A percentile compares a stretch with the other conserved stretches of the same genome.
phyloP scores from a whole-genome alignment of 2,888 invertebrate genomes.

The Lamproptera curius region DNA sequence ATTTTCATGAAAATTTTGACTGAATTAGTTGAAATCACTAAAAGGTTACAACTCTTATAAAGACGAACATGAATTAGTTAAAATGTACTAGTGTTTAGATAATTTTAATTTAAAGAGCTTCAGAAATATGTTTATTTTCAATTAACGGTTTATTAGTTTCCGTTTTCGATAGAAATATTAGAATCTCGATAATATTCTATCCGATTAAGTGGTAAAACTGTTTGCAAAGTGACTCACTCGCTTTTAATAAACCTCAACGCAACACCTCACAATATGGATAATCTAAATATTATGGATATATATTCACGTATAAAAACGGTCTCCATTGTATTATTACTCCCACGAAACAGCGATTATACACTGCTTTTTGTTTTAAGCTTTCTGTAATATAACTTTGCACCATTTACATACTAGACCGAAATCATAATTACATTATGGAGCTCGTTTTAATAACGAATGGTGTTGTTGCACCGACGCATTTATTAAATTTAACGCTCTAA shows the following conservation, averaged over 20 bases:
- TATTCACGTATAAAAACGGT: not conserved
- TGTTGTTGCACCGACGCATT: not conserved
- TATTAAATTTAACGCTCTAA: conserved; percentile 10
- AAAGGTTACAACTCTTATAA: too few species aligned
- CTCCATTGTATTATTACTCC: conserved; percentile 12
- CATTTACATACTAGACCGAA: conserved; percentile 2
- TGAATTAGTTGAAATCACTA: too few species aligned
- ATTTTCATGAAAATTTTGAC: too few species aligned
- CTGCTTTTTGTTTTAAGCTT: not conserved
- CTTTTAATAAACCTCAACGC: not conserved
- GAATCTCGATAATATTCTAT: conserved; percentile 25
- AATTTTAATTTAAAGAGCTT: too few species aligned
- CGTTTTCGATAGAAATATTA: conserved; percentile 27
- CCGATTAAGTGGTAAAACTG: conserved; percentile 10
- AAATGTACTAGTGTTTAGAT: too few species aligned
- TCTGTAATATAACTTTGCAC: conserved; percentile 8
- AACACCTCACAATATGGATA: not conserved
- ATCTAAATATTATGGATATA: not conserved
- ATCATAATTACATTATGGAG: conserved; percentile 13
- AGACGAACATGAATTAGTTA: too few species aligned
- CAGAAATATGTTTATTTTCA: too few species aligned
- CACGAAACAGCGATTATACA: conserved; percentile 5
- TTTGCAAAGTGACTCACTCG: conserved; percentile 7
- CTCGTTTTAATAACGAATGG: conserved; percentile 1
- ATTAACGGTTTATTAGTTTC: too few species aligned